These are phyloP conservation scores for Macrotus californicus DNA, from an alignment of 2,113 vertebrate genomes.

Conservation along the genomic window DNA sequence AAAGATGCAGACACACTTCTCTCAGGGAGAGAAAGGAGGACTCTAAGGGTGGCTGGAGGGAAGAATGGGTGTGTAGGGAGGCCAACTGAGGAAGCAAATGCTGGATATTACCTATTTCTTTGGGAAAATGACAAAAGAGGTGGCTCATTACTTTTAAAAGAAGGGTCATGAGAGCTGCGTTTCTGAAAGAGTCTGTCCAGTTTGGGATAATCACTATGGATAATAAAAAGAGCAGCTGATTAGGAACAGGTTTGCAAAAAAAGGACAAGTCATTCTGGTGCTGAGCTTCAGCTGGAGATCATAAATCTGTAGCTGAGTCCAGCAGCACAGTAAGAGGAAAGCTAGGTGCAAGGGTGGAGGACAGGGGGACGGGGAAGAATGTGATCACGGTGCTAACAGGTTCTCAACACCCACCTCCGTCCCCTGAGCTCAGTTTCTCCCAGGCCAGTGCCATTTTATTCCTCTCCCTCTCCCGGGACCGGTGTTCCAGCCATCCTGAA, in stretches of 20 bases:
- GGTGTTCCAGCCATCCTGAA: not conserved
- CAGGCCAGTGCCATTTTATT: not conserved
- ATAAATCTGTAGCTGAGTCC: not conserved
- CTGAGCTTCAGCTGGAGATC: not conserved
- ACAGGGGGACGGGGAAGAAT: not conserved
- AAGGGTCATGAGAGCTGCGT: not conserved
- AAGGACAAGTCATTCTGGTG: not conserved
- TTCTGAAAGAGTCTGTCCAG: not conserved
- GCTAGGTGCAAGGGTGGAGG: not conserved
- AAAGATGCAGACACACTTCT: not conserved
- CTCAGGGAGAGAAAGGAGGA: not conserved
- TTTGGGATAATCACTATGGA: not conserved
- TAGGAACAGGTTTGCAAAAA: not conserved
- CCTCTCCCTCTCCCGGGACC: not conserved
- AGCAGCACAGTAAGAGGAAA: not conserved
- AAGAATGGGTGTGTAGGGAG: not conserved
- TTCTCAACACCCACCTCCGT: not conserved
- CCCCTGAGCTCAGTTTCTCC: not conserved
- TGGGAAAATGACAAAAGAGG: not conserved
- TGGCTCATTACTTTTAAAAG: not conserved
- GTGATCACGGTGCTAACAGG: not conserved
- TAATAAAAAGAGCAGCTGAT: not conserved
- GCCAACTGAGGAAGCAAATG: not conserved
- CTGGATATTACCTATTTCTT: not conserved
- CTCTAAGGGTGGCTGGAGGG: not conserved